Conservation (phyloP, 2,888 invertebrate genomes). For the Pollenia amentaria region DNA sequence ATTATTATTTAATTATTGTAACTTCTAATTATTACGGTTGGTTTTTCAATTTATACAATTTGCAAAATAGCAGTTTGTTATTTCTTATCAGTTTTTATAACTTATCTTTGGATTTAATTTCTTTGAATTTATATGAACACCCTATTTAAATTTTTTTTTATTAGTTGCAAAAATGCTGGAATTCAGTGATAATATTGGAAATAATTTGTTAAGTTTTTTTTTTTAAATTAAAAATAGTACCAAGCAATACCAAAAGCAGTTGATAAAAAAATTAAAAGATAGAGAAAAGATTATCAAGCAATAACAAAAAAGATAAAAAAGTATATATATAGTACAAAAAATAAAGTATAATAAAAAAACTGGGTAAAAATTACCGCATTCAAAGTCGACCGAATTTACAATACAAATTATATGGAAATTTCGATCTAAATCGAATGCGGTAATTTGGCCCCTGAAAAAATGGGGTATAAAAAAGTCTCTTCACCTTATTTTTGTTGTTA, state of each 20-base stretch:
- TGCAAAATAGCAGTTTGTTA: conserved; percentile 12
- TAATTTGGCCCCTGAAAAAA: too few relatives aligned
- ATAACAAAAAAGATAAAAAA: not conserved
- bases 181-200: not conserved
- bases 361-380: too few relatives aligned
- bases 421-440: too few relatives aligned
- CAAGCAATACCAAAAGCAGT: too few relatives aligned
- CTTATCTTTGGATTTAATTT: conserved; percentile 18
- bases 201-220: too few relatives aligned
- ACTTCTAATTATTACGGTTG: conserved; percentile 8
- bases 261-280: too few relatives aligned
- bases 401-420: too few relatives aligned
- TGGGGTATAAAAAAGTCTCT: too few relatives aligned
- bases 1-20: conserved; percentile 15
- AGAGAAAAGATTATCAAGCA: not conserved
- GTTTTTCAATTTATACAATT: not conserved
- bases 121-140: conserved; percentile 2
- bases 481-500: too few relatives aligned
- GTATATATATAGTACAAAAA: not conserved
- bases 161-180: not conserved
- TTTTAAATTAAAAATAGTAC: too few relatives aligned
- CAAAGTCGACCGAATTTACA: too few relatives aligned
- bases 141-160: not conserved
- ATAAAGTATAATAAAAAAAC: not conserved
- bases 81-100: conserved; percentile 21